Evolutionary conservation across 2,888 invertebrate genomes (phyloP).

Genomic region (Cantharis flavilabris): DNA sequence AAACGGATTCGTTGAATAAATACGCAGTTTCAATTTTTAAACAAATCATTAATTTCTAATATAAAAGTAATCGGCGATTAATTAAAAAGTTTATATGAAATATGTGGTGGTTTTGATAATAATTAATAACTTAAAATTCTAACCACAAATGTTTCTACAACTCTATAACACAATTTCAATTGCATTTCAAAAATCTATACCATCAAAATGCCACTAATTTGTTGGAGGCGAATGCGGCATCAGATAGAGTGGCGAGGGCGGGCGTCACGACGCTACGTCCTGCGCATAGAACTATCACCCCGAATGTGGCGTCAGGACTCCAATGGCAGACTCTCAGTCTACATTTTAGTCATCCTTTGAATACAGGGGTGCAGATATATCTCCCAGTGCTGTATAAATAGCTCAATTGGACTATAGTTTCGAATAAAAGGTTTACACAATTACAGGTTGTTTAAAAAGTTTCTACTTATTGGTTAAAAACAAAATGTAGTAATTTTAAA

Average conservation of each 20-base stretch:
- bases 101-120: not conserved
- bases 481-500: not conserved
- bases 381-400: slow-evolving; percentile 1
- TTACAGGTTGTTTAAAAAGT: not conserved
- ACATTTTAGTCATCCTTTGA: slow-evolving; percentile 48
- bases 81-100: not conserved
- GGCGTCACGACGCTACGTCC: slow-evolving; percentile 50
- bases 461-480: not conserved
- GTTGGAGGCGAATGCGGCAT: slow-evolving; percentile 55
- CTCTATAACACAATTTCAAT: slow-evolving; percentile 43
- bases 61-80: not conserved
- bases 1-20: not conserved
- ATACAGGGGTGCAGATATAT: slow-evolving; percentile 38
- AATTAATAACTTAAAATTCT: slow-evolving; percentile 4
- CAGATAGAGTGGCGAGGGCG: slow-evolving; percentile 48
- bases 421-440: slow-evolving; percentile 1
- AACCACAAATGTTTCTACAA: slow-evolving; percentile 16
- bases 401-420: slow-evolving; percentile 1
- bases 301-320: slow-evolving; percentile 46
- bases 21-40: not conserved
- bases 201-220: slow-evolving; percentile 57
- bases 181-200: slow-evolving; percentile 57
- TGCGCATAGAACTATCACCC: slow-evolving; percentile 42
- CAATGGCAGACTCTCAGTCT: slow-evolving; percentile 54
- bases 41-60: not conserved